Percentiles rank a stretch among this genome's conserved stretches.
phyloP scores from a whole-genome alignment of 2,888 invertebrate genomes.

The Busseola fusca region DNA sequence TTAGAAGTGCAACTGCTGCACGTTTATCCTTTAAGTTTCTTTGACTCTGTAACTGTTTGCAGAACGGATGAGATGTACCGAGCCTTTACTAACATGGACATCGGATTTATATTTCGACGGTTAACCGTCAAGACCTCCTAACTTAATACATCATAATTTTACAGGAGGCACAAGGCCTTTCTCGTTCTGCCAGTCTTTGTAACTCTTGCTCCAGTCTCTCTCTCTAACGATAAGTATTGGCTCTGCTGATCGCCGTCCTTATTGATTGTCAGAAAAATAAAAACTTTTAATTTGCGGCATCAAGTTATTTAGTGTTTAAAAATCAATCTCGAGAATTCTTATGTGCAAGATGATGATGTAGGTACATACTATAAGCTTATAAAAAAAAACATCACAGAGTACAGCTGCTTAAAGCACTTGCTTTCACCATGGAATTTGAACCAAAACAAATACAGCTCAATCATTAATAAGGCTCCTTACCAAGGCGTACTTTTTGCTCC shows the following conservation, averaged over 20 bases:
- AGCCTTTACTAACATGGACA: neutral
- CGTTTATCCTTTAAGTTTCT: neutral
- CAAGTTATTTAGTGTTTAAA: neutral
- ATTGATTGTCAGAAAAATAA: neutral
- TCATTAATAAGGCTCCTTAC: constrained; percentile 47
- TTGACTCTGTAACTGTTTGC: neutral
- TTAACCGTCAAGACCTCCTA: too few relatives aligned
- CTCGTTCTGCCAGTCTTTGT: too few relatives aligned
- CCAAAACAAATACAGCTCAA: constrained; percentile 38
- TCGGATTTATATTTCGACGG: neutral
- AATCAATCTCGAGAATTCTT: neutral
- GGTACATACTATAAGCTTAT: too few relatives aligned
- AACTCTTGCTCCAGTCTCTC: neutral
- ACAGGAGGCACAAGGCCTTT: too few relatives aligned
- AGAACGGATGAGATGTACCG: neutral
- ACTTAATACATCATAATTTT: too few relatives aligned
- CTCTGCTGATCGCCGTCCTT: neutral
- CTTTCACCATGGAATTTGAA: constrained; percentile 13
- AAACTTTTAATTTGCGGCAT: neutral
- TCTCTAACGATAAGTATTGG: neutral
- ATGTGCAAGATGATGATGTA: too few relatives aligned
- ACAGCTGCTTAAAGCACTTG: constrained; percentile 15
- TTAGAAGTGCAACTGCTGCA: neutral
- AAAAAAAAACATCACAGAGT: neutral
- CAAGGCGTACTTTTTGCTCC: constrained; percentile 55